Evolutionary conservation across 2,888 invertebrate genomes (phyloP).

Genomic region (Eupithecia pulchellata): DNA sequence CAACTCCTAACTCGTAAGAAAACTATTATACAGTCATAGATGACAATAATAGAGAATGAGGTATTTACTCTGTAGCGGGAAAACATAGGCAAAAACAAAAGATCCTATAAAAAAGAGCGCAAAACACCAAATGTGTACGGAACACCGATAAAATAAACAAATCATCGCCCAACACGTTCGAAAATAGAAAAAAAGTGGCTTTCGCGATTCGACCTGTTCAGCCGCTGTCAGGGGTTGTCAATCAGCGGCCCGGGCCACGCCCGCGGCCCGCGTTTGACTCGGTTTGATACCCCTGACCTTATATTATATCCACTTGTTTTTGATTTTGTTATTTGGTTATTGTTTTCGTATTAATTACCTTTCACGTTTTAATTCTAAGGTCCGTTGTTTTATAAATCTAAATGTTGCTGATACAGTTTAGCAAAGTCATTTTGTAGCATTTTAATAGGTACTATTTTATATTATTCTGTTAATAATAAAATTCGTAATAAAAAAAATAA

Average conservation of each 20-base stretch:
- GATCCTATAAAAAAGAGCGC: neutral
- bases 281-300: slow-evolving; percentile 48
- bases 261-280: slow-evolving; percentile 47
- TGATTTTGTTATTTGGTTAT: slow-evolving; percentile 43
- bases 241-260: slow-evolving; percentile 59
- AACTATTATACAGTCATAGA: neutral
- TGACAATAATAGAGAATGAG: neutral
- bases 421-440: neutral
- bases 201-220: slow-evolving; percentile 83
- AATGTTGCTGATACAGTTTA: neutral
- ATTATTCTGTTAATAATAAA: neutral
- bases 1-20: too few relatives aligned
- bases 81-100: neutral
- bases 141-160: slow-evolving; percentile 51
- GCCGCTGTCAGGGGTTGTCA: slow-evolving; percentile 80
- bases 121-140: slow-evolving; percentile 44
- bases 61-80: neutral
- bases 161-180: slow-evolving; percentile 48
- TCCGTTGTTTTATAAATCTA: neutral
- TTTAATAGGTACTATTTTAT: neutral
- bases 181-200: slow-evolving; percentile 58
- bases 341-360: slow-evolving; percentile 48
- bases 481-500: too few relatives aligned
- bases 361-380: slow-evolving; percentile 30
- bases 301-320: slow-evolving; percentile 41